These are phyloP conservation scores for Eidolon dupreanum DNA, from an alignment of 2,797 vertebrate species.

Conservation along the genomic window DNA sequence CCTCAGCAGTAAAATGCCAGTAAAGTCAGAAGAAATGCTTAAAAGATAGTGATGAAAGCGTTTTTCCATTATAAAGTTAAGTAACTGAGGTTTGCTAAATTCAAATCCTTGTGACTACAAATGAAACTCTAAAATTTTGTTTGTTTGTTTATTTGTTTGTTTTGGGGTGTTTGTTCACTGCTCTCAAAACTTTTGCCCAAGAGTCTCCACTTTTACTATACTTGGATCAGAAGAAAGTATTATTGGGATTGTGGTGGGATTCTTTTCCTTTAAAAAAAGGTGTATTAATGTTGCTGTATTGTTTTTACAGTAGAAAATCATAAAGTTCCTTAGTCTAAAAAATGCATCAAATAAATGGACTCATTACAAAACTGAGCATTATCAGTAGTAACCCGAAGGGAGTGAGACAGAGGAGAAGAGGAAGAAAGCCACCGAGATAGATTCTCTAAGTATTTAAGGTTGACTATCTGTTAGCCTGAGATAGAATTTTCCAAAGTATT, in stretches of 20 bases:
- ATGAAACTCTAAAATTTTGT: background rate
- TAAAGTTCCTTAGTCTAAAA: background rate
- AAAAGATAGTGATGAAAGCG: constrained; percentile 21
- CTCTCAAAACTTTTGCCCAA: background rate
- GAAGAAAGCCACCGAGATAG: background rate
- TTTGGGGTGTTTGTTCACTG: background rate
- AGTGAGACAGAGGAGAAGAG: background rate
- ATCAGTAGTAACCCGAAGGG: background rate
- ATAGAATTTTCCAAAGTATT: background rate
- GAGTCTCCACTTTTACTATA: constrained; percentile 30
- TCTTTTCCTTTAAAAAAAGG: background rate
- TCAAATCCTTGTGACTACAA: background rate
- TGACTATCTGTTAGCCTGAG: background rate
- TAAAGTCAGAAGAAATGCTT: constrained; percentile 71
- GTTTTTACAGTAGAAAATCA: constrained; percentile 4
- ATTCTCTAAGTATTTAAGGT: background rate
- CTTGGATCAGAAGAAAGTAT: background rate
- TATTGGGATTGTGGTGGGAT: background rate
- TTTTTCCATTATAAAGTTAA: constrained; percentile 44
- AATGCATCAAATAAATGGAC: background rate
- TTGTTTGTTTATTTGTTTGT: background rate
- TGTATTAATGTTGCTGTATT: background rate
- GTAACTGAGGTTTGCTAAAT: background rate
- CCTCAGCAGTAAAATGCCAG: constrained; percentile 42
- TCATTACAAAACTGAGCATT: background rate